Evolutionary conservation across 2,888 invertebrate genomes (phyloP).

Genomic region (Brenthis ino): DNA sequence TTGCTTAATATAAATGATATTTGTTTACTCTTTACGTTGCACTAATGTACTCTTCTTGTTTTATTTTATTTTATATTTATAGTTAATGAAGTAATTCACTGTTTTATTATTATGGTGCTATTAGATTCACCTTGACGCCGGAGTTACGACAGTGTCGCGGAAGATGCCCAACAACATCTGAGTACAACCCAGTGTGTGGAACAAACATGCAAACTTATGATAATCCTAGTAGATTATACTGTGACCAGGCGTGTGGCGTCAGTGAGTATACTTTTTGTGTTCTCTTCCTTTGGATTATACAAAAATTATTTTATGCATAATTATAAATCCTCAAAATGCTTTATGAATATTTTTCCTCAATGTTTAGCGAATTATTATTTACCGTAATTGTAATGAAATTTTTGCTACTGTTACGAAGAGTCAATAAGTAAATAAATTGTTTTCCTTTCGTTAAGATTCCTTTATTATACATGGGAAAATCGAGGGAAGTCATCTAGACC

Average conservation of each 20-base stretch:
- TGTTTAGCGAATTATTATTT: no score
- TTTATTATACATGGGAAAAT: no score
- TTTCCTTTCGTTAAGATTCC: no score
- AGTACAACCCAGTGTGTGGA: slow-evolving; percentile 76
- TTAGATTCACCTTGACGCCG: slow-evolving; percentile 26
- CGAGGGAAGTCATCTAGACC: no score
- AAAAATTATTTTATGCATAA: no score
- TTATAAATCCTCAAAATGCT: no score
- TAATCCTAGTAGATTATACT: slow-evolving; percentile 63
- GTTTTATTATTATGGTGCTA: neutral
- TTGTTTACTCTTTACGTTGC: slow-evolving; percentile 1
- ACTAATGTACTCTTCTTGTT: neutral
- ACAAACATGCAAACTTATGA: slow-evolving; percentile 62
- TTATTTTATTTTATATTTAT: neutral
- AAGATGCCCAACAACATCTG: slow-evolving; percentile 57
- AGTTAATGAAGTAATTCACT: neutral
- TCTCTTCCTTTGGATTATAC: neutral
- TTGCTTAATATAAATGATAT: neutral
- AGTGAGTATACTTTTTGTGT: slow-evolving; percentile 53
- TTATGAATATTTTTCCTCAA: no score
- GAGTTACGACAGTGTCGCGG: slow-evolving; percentile 45
- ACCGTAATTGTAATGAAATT: no score
- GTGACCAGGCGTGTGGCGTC: slow-evolving; percentile 66
- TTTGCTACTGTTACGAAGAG: no score
- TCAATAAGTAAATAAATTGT: no score